Base-by-base conservation (phyloP, 2,888 invertebrate species). In the Drosophila nr. perissopoda region DNA sequence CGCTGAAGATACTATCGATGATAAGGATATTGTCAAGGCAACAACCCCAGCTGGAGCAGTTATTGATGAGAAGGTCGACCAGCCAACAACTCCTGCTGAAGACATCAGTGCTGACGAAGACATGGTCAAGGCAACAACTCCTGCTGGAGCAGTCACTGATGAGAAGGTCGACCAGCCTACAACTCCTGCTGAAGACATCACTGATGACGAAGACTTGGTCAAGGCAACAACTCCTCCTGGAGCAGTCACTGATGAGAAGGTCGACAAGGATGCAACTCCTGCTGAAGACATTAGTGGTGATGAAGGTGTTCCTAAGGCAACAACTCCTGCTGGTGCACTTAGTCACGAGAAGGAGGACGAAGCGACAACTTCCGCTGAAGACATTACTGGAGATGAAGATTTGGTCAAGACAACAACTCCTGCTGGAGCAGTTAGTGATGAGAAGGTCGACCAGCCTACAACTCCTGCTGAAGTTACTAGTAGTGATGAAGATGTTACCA, bases 11-110 rank as follows among this genome's bases (percentile, higher is more conserved):
- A 21, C 13, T 63, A n/a, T 34, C 52, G 52, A 6, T 46, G 74
- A 76, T 21, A 56, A 68, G 16, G 70, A 65, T 52, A 36, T 36
- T 51, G 62, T 48, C 2, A 70, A 71, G 52, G n/a, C 49, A 18
- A 79, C 79, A 13, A 59, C 77, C n/a, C 36, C 73, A 11, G 25
- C 70, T 16, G 29, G 42, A 31, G 42, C 48, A 13, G 40, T 54
- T 34, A 59, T 42, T 18, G 66, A 31, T 18, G 74, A 73, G 3
- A 56, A 51, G 13, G 74, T 33, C 11, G 40, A 21, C 4, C 53
- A 62, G 57, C 49, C 25, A 2, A 54, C 68, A 62, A 62, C 58
- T 51, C 51, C 66, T 6, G 52, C 51, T 27, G 29, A 29, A 16
- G 70, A 66, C 2, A 25, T 21, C 38, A 51, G 21, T 33, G 36